These are phyloP conservation scores for Drosophila kuntzei DNA, from an alignment of 2,888 invertebrate species.

Conservation along the genomic window DNA sequence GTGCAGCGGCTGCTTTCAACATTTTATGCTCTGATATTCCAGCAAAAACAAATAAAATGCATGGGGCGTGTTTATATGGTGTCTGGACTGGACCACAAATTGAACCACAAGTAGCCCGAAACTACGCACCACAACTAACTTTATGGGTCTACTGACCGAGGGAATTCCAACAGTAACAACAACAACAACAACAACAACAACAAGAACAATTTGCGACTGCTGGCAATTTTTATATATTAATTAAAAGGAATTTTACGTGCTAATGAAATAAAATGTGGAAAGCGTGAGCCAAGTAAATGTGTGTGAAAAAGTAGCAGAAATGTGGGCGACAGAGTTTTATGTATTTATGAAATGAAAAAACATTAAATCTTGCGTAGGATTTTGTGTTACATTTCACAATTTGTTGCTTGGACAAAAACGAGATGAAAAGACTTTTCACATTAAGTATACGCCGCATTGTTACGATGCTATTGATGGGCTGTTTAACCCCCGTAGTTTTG, in stretches of 20 bases:
- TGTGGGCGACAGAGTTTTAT: constrained; percentile 7
- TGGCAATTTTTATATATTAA: constrained; percentile 75
- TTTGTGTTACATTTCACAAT: constrained; percentile 32
- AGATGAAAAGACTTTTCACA: constrained; percentile 19
- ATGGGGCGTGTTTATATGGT: constrained; percentile 48
- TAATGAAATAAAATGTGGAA: constrained; percentile 72
- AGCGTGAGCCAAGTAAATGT: constrained; percentile 28
- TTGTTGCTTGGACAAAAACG: constrained; percentile 2
- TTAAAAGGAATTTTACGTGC: constrained; percentile 76
- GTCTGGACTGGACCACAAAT: constrained; percentile 56
- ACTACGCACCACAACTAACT: constrained; percentile 30
- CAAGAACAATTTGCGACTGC: constrained; percentile 26
- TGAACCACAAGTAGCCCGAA: constrained; percentile 61
- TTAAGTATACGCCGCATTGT: constrained; percentile 34
- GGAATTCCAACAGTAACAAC: constrained; percentile 20
- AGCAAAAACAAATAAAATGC: constrained; percentile 72
- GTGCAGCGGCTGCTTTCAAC: constrained; percentile 77
- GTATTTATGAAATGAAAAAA: constrained; percentile 24
- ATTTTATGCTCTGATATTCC: constrained; percentile 65
- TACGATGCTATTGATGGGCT: constrained; percentile 21
- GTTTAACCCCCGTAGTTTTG: background rate
- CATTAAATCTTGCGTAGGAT: constrained; percentile 22
- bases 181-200: constrained; percentile 17
- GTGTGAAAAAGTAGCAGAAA: background rate
- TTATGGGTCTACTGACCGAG: constrained; percentile 46